Conservation (phyloP, 2,113 vertebrate species). For the Mesoclemmys tuberculata region DNA sequence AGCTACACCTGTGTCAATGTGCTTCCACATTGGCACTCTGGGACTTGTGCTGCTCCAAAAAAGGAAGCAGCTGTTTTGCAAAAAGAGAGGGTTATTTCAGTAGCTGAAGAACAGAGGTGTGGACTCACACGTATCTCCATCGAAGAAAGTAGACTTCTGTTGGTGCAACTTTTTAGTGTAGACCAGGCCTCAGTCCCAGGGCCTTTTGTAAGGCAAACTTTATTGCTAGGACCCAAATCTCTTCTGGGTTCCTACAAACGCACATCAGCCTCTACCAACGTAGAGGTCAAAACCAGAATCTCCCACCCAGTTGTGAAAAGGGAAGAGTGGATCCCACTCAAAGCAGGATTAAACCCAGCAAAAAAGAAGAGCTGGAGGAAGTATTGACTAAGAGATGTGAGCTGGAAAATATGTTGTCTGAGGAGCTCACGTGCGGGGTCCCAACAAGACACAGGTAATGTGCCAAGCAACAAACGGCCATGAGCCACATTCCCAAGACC, state of each 20-base stretch:
- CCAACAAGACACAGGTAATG: accelerated
- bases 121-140: neutral
- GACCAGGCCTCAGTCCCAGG: neutral
- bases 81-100: neutral
- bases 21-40: accelerated
- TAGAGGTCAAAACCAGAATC: accelerated
- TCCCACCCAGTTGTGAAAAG: accelerated
- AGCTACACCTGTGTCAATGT: neutral
- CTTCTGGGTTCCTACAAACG: neutral
- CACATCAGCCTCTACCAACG: neutral
- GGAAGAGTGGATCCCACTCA: neutral
- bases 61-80: neutral
- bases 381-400: neutral
- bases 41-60: accelerated
- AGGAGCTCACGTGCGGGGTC: neutral
- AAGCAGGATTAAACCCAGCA: neutral
- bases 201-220: neutral
- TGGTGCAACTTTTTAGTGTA: neutral
- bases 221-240: neutral
- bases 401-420: accelerated
- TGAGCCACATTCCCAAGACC: slow-evolving; percentile 6
- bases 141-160: neutral
- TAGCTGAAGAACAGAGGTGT: neutral
- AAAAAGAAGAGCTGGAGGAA: neutral
- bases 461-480: neutral